These are phyloP conservation scores for Xiphorhynchus erythropygius DNA, from an alignment of 2,797 vertebrate species.

Conservation along the genomic window DNA sequence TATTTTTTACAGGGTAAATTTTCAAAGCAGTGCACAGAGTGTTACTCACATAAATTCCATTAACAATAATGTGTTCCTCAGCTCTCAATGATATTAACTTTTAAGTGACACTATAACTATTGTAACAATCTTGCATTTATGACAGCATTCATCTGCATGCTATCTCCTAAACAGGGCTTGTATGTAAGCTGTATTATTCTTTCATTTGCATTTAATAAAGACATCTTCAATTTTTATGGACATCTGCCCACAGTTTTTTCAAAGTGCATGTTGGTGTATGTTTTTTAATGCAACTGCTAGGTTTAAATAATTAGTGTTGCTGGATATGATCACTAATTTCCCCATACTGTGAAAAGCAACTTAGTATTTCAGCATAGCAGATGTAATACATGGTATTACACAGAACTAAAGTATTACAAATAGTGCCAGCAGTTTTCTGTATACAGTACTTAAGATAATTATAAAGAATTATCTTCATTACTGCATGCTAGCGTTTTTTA, in stretches of 20 bases:
- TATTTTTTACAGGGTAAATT: conserved; percentile 60
- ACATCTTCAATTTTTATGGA: conserved; percentile 64
- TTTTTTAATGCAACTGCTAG: conserved; percentile 62
- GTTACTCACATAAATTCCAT: conserved; percentile 60
- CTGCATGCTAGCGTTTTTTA: conserved; percentile 73
- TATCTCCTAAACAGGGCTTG: conserved; percentile 41
- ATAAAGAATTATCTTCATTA: conserved; percentile 81
- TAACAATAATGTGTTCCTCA: conserved; percentile 60
- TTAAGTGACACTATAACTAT: conserved; percentile 64
- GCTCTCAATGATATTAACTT: conserved; percentile 63
- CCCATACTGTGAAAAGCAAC: conserved; percentile 69
- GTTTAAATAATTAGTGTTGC: conserved; percentile 74
- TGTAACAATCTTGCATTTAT: conserved; percentile 56
- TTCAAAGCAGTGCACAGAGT: conserved; percentile 50
- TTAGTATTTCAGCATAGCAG: conserved; percentile 75
- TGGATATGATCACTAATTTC: conserved; percentile 71
- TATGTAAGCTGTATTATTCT: conserved; percentile 39
- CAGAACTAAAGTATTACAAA: conserved; percentile 77
- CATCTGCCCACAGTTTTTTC: conserved; percentile 49
- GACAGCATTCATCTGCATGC: conserved; percentile 36
- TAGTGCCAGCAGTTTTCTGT: conserved; percentile 75
- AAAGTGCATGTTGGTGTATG: conserved; percentile 43
- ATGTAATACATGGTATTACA: conserved; percentile 72
- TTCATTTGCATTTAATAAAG: conserved; percentile 55
- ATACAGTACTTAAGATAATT: conserved; percentile 79